Evolutionary conservation across 2,888 invertebrate genomes (phyloP).

Genomic region (Halictus quadricinctus): DNA sequence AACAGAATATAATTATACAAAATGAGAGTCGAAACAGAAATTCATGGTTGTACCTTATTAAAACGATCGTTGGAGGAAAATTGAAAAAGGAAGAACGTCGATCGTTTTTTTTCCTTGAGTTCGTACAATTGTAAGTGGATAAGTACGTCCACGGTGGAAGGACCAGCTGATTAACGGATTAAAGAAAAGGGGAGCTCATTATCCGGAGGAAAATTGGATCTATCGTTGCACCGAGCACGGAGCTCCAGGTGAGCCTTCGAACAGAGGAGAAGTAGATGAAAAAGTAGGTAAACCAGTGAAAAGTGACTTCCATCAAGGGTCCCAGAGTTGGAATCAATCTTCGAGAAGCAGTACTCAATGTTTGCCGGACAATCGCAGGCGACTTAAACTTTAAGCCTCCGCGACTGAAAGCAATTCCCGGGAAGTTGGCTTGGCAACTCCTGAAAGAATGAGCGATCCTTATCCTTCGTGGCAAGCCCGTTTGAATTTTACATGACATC

Average conservation of each 20-base stretch:
- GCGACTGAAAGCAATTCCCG: constrained; percentile 57
- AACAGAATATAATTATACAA: not conserved
- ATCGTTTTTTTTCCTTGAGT: not conserved
- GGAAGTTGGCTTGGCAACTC: constrained; percentile 38
- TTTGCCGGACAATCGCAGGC: constrained; percentile 62
- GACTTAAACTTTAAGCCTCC: constrained; percentile 60
- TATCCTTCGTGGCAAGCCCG: constrained; percentile 43
- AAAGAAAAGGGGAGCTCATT: not conserved
- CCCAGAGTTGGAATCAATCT: constrained; percentile 53
- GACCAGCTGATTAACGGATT: not conserved
- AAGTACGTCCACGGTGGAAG: not conserved
- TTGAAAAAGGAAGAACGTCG: not conserved
- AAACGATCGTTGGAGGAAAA: not conserved
- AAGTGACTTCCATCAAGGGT: constrained; percentile 33
- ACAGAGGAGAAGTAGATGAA: not conserved
- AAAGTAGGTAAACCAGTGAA: constrained; percentile 36
- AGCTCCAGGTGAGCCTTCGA: too few species aligned
- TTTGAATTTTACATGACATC: constrained; percentile 58
- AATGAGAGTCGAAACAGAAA: not conserved
- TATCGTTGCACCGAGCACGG: not conserved
- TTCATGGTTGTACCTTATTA: not conserved
- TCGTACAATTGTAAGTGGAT: not conserved
- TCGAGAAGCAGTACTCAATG: constrained; percentile 39
- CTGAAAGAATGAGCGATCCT: constrained; percentile 55
- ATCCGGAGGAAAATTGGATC: not conserved